Evolutionary conservation across 2,113 vertebrate genomes (phyloP), one percentile per base, ranked within the genome.

Genomic region (Telmatochromis sp.): DNA sequence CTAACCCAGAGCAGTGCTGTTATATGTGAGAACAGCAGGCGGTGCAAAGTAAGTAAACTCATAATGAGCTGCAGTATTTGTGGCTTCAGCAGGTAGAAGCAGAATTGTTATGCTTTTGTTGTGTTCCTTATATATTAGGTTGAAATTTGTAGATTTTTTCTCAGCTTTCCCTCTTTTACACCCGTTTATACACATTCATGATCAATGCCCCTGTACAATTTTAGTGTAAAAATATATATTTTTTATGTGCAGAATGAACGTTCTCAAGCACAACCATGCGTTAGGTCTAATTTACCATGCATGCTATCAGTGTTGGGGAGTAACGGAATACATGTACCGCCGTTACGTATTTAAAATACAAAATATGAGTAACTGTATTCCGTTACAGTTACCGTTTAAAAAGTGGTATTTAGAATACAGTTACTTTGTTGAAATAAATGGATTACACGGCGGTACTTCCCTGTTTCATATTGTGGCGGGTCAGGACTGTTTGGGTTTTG

Each of bases 11-110:
- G 60, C 49, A 55, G 33, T 6, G 45, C 42, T 28, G 10, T 15
- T 45, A n/a, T n/a, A 19, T 60, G 65, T 85, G 60, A 78, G 54
- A 80, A 49, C 57, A 68, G 26, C 79, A 28, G 75, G 57, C 17
- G 26, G 45, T 68, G n/a, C 40, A 80, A 37, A 49, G 17, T 12
- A 31, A 78, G 17, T 13, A 33, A 78, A 78, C 26, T 31, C 11
- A 65, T 86, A 82, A 31, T 60, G 14, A 57, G 28, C 8, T 42
- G 40, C 35, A 49, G 40, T 12, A 21, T 78, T 45, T 73, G 51
- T 81, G 54, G 65, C 45, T 78, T 78, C 26, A 51, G 73, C 45
- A 78, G 45, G 26, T n/a, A 78, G 40, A 19, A 49, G 45, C 45
- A 78, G 33, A 13, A 8, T n/a, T 31, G 1, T 78, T 78, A 2